Evolutionary conservation across 1,140 invertebrate genomes (phyloP), one percentile per base, ranked within the genome.

Genomic region (Telenomus remus): DNA sequence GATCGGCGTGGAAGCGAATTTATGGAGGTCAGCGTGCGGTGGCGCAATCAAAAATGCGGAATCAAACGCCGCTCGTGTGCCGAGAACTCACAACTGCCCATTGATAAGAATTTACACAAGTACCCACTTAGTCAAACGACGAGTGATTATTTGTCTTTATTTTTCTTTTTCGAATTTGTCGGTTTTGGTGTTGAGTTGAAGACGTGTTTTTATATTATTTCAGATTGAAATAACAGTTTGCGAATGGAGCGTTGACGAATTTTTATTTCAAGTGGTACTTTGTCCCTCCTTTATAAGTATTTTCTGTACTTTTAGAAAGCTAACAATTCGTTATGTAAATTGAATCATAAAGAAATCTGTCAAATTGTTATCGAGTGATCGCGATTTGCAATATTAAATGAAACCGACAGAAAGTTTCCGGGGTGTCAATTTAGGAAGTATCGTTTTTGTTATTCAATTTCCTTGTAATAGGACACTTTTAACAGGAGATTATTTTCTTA

Each of bases 91-190:
- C 33, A n/a, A 65, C 49, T 39, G 65, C 59, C 69, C 56, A 78
- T 72, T 76, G 82, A 82, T 82, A 83, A 80, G 54, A 59, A 54
- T 57, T 64, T 75, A 82, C 81, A 81, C 35, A 44, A 61, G 66
- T 82, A 81, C 57, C 53, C 79, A 83, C 82, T 83, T 82, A 79
- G 61, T 78, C 73, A 72, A 76, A 51, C 77, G 78, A 80, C 79
- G 71, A 68, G 63, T 44, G 49, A 46, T 78, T 16, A 54, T 48
- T 63, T 61, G 54, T 27, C 8, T 46, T 64, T 59, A n/a, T n/a
- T n/a, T n/a, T n/a, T n/a, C n/a, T n/a, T n/a, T n/a, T n/a, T n/a
- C n/a, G n/a, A 56, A 70, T 55, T 39, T 46, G 13, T 13, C 43
- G 7, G 15, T 27, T 8, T 15, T 11, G 37, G 10, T 37, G 6